Percentiles rank a stretch among this genome's conserved stretches.
Conservation (phyloP, 1,140 invertebrate genomes). For the Drepana arcuata region DNA sequence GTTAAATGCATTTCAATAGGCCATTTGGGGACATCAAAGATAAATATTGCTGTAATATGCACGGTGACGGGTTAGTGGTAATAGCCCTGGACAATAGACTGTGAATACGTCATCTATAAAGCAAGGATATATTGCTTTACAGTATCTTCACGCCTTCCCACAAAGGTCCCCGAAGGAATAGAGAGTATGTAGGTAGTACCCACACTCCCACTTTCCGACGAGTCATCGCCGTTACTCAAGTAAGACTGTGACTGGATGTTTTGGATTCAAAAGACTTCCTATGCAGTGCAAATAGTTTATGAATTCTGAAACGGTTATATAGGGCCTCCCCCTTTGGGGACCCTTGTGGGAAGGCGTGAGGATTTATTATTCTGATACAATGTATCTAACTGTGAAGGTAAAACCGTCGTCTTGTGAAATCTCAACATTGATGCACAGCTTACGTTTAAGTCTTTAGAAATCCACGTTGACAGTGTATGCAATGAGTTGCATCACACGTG, state of each 20-base stretch:
- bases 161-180: neutral
- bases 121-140: neutral
- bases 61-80: neutral
- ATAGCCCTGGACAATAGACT: neutral
- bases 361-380: neutral
- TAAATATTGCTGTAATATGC: constrained; percentile 2
- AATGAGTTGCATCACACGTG: neutral
- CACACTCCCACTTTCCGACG: no score
- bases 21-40: constrained; percentile 32
- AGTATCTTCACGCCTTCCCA: neutral
- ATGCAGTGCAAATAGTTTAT: no score
- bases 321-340: no score
- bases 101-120: neutral
- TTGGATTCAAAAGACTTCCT: no score
- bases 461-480: neutral
- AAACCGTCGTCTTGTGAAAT: neutral
- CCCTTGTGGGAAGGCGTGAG: no score
- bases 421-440: neutral
- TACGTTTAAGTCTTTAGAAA: neutral
- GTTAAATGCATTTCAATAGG: constrained; percentile 43
- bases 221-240: no score
- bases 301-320: no score
- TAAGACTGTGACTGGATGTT: no score
- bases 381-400: neutral
- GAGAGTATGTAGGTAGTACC: no score